phyloP scores from a whole-genome alignment of 2,113 vertebrate species.

The Mohoua ochrocephala region DNA sequence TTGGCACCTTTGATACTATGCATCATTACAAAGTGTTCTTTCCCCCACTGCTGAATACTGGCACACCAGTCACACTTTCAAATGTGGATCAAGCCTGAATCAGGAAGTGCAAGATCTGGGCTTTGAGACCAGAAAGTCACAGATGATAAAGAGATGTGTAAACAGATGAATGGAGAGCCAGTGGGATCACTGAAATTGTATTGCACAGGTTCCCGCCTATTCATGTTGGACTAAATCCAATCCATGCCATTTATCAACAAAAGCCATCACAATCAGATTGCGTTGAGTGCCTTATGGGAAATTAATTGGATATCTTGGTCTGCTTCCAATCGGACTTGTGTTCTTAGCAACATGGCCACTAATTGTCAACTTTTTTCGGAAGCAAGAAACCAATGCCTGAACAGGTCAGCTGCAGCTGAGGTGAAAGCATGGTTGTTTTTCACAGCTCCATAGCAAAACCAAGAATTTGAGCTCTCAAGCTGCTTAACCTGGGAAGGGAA shows the following conservation, averaged over 20 bases:
- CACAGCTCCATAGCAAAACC: background rate
- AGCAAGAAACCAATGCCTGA: background rate
- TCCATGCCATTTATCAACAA: background rate
- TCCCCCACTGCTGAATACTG: background rate
- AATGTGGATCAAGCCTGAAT: background rate
- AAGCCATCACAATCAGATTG: background rate
- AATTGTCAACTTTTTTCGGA: background rate
- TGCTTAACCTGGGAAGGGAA: background rate
- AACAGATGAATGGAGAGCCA: background rate
- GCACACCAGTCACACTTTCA: background rate
- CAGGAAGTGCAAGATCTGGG: background rate
- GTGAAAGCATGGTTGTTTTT: background rate
- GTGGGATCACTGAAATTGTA: background rate
- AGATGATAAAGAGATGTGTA: background rate
- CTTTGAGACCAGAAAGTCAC: background rate
- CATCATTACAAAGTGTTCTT: background rate
- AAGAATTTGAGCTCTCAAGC: background rate
- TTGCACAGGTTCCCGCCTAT: background rate
- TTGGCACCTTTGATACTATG: background rate
- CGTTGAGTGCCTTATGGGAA: background rate
- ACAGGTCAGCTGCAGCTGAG: background rate
- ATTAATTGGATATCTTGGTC: background rate
- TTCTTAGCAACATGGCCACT: background rate
- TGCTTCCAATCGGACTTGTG: background rate
- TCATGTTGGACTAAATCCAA: background rate